phyloP scores from a whole-genome alignment of 2,888 invertebrate species.

The Myathropa florea region DNA sequence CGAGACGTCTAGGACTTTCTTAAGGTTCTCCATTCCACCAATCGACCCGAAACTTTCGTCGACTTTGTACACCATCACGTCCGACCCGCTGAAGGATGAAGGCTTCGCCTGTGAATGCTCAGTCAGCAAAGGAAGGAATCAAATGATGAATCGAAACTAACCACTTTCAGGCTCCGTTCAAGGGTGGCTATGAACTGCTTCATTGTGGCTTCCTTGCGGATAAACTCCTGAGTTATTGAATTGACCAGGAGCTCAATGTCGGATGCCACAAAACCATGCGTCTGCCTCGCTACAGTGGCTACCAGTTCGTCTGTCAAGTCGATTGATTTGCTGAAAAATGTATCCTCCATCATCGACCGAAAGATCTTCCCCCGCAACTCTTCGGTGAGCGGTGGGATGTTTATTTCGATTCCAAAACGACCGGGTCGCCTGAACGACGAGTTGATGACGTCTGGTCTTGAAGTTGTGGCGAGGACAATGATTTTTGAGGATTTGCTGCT shows the following conservation, averaged over 20 bases:
- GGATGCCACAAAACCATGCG: conserved; percentile 83
- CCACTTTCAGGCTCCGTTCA: conserved; percentile 40
- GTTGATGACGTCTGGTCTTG: conserved; percentile 81
- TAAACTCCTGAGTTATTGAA: conserved; percentile 75
- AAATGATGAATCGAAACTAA: neutral
- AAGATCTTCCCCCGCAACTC: conserved; percentile 81
- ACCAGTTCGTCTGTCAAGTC: conserved; percentile 73
- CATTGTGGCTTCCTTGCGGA: conserved; percentile 36
- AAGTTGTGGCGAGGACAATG: conserved; percentile 83
- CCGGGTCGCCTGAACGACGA: conserved; percentile 82
- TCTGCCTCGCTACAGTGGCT: conserved; percentile 79
- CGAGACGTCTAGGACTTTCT: conserved; percentile 81
- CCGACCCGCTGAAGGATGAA: conserved; percentile 80
- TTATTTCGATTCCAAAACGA: conserved; percentile 83
- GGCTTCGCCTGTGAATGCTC: conserved; percentile 72
- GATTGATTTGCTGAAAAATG: conserved; percentile 47
- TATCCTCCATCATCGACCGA: conserved; percentile 73
- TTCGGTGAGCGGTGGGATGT: conserved; percentile 81
- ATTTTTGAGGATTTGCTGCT: conserved; percentile 75
- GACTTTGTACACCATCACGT: conserved; percentile 79
- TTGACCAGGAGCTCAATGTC: conserved; percentile 82
- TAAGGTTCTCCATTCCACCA: conserved; percentile 83
- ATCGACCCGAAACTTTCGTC: conserved; percentile 81
- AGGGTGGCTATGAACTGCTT: conserved; percentile 13
- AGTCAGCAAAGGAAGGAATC: neutral